phyloP scores from a whole-genome alignment of 2,797 vertebrate species.

The Pantherophis alleghaniensis region DNA sequence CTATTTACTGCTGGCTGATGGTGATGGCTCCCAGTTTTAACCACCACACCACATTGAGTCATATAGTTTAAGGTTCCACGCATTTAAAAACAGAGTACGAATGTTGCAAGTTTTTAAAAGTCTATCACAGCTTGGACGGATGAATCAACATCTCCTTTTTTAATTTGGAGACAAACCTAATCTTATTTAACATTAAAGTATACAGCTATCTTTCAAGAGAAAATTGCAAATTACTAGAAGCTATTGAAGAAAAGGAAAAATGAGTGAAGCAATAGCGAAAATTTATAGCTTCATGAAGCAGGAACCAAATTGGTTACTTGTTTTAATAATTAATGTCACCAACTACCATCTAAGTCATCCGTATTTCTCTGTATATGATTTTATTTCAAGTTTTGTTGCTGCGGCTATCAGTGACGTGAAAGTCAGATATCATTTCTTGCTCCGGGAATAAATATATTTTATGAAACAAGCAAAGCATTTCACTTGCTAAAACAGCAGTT shows the following conservation, averaged over 20 bases:
- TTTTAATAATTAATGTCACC: neutral
- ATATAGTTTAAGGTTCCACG: neutral
- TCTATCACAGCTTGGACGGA: neutral
- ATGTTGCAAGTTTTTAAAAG: neutral
- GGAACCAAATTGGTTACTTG: neutral
- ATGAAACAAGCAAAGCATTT: constrained; percentile 15
- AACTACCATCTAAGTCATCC: neutral
- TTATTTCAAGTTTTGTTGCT: constrained; percentile 1
- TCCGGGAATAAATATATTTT: neutral
- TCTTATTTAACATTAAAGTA: neutral
- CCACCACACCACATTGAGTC: neutral
- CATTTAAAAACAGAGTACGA: neutral
- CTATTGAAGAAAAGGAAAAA: neutral
- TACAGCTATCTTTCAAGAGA: neutral
- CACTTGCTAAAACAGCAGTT: constrained; percentile 12
- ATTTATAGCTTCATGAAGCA: neutral
- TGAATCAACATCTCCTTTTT: neutral
- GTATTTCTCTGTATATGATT: neutral
- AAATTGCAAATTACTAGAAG: neutral
- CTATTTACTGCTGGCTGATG: neutral
- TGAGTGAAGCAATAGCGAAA: neutral
- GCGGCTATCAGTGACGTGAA: neutral
- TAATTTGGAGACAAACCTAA: neutral
- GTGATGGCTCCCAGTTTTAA: neutral
- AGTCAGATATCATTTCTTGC: neutral